Evolutionary conservation across 1,140 invertebrate species (phyloP).

Genomic region (Eciton burchellii): DNA sequence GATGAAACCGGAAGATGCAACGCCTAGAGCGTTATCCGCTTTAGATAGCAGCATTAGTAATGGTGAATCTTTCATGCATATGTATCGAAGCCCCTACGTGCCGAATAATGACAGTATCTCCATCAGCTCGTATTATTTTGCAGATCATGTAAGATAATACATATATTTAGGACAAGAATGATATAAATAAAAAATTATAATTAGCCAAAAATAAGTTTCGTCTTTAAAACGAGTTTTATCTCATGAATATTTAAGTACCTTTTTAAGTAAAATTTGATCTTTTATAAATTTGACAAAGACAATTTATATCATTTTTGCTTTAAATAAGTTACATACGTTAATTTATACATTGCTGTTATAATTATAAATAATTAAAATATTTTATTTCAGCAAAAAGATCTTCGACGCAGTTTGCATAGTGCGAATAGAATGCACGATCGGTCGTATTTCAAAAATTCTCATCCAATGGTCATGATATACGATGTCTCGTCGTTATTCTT

Average conservation of each 20-base stretch:
- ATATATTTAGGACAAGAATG: constrained; percentile 19
- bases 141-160: constrained; percentile 88
- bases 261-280: background rate
- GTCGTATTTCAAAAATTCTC: constrained; percentile 83
- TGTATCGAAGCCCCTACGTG: constrained; percentile 85
- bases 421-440: constrained; percentile 75
- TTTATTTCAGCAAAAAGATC: constrained; percentile 83
- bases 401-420: constrained; percentile 83
- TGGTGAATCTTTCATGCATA: constrained; percentile 82
- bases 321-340: background rate
- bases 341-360: constrained; percentile 14
- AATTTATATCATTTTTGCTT: background rate
- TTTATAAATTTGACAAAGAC: background rate
- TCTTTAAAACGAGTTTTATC: too few relatives aligned
- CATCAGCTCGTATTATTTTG: constrained; percentile 92
- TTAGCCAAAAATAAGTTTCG: too few relatives aligned
- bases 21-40: constrained; percentile 93
- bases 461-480: constrained; percentile 91
- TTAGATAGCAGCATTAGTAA: constrained; percentile 86
- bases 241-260: too few relatives aligned
- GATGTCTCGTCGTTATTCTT: constrained; percentile 92
- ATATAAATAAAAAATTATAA: background rate
- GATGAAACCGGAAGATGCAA: constrained; percentile 89
- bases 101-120: constrained; percentile 86
- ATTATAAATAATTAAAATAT: constrained; percentile 18